Evolutionary conservation across 2,113 vertebrate species (phyloP), one percentile per base, ranked within the genome.

Genomic region (Tursiops truncatus): DNA sequence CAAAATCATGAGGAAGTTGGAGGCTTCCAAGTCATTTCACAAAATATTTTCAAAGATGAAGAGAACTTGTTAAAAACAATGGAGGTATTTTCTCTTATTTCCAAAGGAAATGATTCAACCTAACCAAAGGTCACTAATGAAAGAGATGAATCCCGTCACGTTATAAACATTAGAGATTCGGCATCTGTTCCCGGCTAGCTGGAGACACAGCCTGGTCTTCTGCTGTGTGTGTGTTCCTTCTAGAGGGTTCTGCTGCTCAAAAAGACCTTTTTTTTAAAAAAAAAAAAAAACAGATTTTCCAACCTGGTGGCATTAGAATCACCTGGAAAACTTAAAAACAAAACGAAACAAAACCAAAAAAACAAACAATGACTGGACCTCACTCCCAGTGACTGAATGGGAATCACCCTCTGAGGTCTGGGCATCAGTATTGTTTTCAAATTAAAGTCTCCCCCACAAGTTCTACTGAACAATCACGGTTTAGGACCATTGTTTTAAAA

Each of bases 21-120:
- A 47, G 53, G 71, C 58, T 89, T 86, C 36, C 95, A n/a, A 77
- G 38, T 38, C 20, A 1, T 68, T 92, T 88, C 79, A 68, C 11
- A 65, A 96, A 81, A 56, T 94, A 85, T 94, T 90, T 77, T 94
- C 70, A 87, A 96, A 95, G 56, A 81, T 71, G 95, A 92, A 74
- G 50, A 92, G 93, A 86, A 76, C 85, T 97, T 65, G 68, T 97
- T 77, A 83, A 97, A 98, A 98, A 96, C 94, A 80, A 97, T 21
- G 80, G 74, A 63, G 58, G 63, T 73, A 85, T 85, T 92, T 96
- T 95, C 89, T 94, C 95, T 93, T 41, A 18, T 62, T 20, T 94
- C 90, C 92, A 94, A 74, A 95, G 97, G 97, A 98, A 98, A 95
- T 98, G 98, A 98, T 96, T 98, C 97, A 98, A 82, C 77, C 80